phyloP scores from a whole-genome alignment of 2,888 invertebrate species.

The Epinotia nisella region DNA sequence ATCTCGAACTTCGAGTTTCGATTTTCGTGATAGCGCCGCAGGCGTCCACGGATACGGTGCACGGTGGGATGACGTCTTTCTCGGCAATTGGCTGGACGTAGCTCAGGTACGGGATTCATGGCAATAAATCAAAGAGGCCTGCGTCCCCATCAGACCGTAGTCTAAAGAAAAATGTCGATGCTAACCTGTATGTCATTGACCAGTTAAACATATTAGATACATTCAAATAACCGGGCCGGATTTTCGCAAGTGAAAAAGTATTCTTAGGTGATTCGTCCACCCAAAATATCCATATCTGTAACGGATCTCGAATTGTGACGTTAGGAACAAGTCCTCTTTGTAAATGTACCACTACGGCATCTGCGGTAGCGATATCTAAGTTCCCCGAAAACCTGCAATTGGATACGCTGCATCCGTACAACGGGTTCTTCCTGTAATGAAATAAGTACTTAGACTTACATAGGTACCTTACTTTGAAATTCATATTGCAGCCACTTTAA shows the following conservation, averaged over 20 bases:
- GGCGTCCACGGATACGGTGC: no score
- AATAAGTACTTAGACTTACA: background rate
- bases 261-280: conserved; percentile 88
- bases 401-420: conserved; percentile 84
- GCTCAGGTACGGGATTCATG: background rate
- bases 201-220: conserved; percentile 88
- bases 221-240: conserved; percentile 62
- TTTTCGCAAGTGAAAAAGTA: conserved; percentile 77
- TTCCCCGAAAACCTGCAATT: conserved; percentile 86
- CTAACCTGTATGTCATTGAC: conserved; percentile 88
- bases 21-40: no score
- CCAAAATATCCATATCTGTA: conserved; percentile 88
- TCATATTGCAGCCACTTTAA: no score
- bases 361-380: conserved; percentile 76
- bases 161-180: background rate
- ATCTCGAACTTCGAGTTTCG: no score
- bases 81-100: background rate
- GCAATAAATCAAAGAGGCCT: background rate
- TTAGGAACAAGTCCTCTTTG: conserved; percentile 70
- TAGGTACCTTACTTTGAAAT: background rate
- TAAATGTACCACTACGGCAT: conserved; percentile 86
- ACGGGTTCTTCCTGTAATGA: conserved; percentile 66
- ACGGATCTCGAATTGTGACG: conserved; percentile 56
- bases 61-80: no score
- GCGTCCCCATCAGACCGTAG: background rate